Percentiles rank a stretch among this genome's conserved stretches.
Evolutionary conservation across 2,888 invertebrate species (phyloP).

Genomic region (Limenitis camilla): DNA sequence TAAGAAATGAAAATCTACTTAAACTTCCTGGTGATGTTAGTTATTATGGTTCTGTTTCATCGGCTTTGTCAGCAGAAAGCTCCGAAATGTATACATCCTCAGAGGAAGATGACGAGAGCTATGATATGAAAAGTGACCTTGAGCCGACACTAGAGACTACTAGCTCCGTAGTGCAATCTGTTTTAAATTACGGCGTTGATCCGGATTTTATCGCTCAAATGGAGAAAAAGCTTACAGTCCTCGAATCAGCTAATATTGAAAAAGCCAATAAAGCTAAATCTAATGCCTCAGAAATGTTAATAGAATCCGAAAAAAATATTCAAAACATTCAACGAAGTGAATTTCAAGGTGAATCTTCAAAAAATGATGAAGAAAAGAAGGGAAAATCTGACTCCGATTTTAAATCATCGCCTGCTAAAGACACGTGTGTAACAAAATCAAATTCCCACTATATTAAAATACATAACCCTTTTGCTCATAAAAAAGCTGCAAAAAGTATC

Average conservation of each 20-base stretch:
- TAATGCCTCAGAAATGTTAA: conserved; percentile 1
- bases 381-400: conserved; percentile 4
- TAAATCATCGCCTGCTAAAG: conserved; percentile 20
- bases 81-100: conserved; percentile 61
- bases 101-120: conserved; percentile 65
- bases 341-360: conserved; percentile 4
- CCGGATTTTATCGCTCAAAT: conserved; percentile 47
- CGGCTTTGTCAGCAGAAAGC: conserved; percentile 61
- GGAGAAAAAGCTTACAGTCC: conserved; percentile 48
- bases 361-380: conserved; percentile 2
- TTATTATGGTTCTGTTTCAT: conserved; percentile 60
- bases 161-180: conserved; percentile 73
- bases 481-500: conserved; percentile 54
- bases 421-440: conserved; percentile 48
- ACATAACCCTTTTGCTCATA: conserved; percentile 60
- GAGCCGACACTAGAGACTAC: conserved; percentile 70
- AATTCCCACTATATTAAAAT: conserved; percentile 54
- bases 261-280: conserved; percentile 20
- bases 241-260: conserved; percentile 34
- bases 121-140: conserved; percentile 63
- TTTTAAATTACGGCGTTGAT: conserved; percentile 53
- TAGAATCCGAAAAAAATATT: conserved; percentile 10
- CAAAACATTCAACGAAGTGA: conserved; percentile 1
- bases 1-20: conserved; percentile 52
- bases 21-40: conserved; percentile 51